A percentile compares a stretch with the other conserved stretches of the same genome.
phyloP scores from a whole-genome alignment of 35 echinoderm and acorn worm species.

The Heliocidaris tuberculata region DNA sequence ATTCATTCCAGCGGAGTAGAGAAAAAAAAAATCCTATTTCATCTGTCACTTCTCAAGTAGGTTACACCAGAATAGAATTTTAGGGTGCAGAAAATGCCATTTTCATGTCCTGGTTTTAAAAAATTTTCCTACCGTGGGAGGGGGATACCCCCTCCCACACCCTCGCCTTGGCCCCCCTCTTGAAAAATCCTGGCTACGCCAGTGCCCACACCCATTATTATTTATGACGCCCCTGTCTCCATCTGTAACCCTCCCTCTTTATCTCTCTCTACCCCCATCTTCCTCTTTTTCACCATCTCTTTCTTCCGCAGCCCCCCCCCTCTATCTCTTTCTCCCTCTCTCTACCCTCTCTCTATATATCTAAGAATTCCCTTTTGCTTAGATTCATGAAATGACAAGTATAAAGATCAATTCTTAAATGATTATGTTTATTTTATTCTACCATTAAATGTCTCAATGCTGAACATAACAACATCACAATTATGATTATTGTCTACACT shows the following conservation, averaged over 20 bases:
- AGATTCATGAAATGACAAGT: background rate
- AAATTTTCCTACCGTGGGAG: no score
- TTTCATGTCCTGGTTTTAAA: no score
- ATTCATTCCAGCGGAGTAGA: no score
- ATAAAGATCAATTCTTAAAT: background rate
- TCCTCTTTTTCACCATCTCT: background rate
- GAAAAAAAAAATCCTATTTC: no score
- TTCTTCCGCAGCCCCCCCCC: background rate
- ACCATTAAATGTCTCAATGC: background rate
- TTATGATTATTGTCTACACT: no score
- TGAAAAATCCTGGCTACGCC: no score
- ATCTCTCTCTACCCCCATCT: background rate
- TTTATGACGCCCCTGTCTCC: background rate
- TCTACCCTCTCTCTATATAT: background rate
- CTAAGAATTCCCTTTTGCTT: background rate
- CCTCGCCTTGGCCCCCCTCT: no score
- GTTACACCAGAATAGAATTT: no score
- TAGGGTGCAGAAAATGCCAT: no score
- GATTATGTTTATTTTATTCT: background rate
- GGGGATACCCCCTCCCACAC: no score
- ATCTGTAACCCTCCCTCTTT: background rate
- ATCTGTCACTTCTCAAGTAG: no score
- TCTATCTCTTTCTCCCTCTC: background rate
- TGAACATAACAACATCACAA: background rate
- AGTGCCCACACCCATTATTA: no score